Base-by-base conservation (phyloP, 1,140 invertebrate genomes). In the Heterodera schachtii region DNA sequence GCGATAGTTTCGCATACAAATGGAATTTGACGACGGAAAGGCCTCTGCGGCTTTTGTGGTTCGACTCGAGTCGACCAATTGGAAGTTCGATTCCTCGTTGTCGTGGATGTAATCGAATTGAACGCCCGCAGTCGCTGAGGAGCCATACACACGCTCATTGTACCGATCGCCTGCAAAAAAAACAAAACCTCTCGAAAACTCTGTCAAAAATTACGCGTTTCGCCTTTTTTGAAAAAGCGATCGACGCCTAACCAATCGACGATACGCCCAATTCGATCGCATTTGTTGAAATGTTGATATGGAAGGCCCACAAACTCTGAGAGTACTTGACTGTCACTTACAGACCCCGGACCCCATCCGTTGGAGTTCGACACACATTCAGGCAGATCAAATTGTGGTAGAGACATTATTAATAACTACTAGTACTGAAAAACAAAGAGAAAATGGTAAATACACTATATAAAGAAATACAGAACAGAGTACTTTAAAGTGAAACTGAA, bases 181-280 rank as follows among this genome's bases (percentile, higher is more conserved):
- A n/a, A n/a, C n/a, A n/a, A n/a, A n/a, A n/a, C n/a, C n/a, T n/a
- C n/a, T n/a, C n/a, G n/a, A n/a, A 31, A 78, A 5, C 49, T 52
- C 78, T 69, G 69, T 57, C 19, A 31, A 75, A 70, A 81, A 75
- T 74, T 57, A 86, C 82, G 85, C 31, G 57, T 84, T 70, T 85
- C 85, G 73, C 79, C 81, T 82, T 90, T 81, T 81, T 85, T 86
- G 75, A 85, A 88, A 82, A 84, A 89, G 13, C 88, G 85, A 73
- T 89, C 88, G 47, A 88, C 86, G 47, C 88, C 88, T n/a, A 90
- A 77, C 88, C 88, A 89, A 82, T 89, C 88, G 47, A 88, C 88
- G 75, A 89, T 88, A 71, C 88, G 86, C 6, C 88, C 88, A 66
- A 89, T 83, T n/a, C 88, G 85, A 75, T 89, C 88, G 64, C 86